Percentiles rank a stretch among this genome's conserved stretches.
Conservation (phyloP, 2,888 invertebrate genomes). For the Perithous albicinctus region DNA sequence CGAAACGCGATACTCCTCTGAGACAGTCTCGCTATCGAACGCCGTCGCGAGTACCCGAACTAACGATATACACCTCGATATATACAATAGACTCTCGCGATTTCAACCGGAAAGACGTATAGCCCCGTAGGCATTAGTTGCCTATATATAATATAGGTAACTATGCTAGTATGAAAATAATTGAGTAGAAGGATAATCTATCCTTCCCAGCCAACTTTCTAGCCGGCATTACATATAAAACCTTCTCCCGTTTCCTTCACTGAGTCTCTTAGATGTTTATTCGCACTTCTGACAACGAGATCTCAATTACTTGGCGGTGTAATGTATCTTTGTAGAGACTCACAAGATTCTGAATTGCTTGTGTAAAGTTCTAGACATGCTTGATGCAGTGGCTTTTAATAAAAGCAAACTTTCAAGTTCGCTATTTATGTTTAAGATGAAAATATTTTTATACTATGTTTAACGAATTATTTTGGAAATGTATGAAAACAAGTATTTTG, state of each 20-base stretch:
- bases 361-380: neutral
- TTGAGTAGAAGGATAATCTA: slow-evolving; percentile 45
- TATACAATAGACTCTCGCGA: slow-evolving; percentile 6
- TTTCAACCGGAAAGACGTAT: slow-evolving; percentile 8
- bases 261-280: slow-evolving; percentile 37
- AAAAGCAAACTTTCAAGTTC: neutral
- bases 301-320: slow-evolving; percentile 45
- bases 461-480: neutral
- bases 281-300: slow-evolving; percentile 54
- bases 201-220: slow-evolving; percentile 24
- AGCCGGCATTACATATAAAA: slow-evolving; percentile 22
- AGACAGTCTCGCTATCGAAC: slow-evolving; percentile 34
- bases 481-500: neutral
- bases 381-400: neutral
- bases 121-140: neutral
- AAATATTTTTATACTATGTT: neutral
- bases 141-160: neutral
- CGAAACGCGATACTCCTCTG: slow-evolving; percentile 54
- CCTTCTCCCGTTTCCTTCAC: slow-evolving; percentile 37
- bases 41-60: slow-evolving; percentile 5
- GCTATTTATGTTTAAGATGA: neutral
- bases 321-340: neutral
- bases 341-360: neutral
- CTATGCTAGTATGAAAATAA: slow-evolving; percentile 37
- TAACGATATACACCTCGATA: neutral